Evolutionary conservation across 2,888 invertebrate species (phyloP).

Genomic region (Elaeidobius kamerunicus): DNA sequence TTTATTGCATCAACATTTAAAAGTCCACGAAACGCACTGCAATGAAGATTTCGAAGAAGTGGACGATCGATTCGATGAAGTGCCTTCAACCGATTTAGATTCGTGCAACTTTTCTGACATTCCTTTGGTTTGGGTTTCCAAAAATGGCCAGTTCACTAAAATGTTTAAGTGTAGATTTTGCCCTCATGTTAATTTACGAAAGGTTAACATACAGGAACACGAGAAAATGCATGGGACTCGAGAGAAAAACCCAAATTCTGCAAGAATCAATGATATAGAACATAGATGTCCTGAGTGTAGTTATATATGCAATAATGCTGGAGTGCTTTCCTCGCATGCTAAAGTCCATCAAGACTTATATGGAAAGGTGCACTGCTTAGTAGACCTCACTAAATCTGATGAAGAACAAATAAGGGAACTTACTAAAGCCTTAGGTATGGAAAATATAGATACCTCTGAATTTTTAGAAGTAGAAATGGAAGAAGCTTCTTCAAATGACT

Average conservation of each 20-base stretch:
- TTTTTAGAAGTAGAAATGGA: constrained; percentile 34
- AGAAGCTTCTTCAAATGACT: constrained; percentile 39
- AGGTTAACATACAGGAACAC: constrained; percentile 78
- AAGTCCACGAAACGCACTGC: constrained; percentile 73
- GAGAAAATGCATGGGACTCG: constrained; percentile 71
- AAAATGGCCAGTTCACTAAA: constrained; percentile 69
- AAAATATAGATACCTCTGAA: constrained; percentile 26
- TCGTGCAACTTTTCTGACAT: constrained; percentile 58
- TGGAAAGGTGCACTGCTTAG: constrained; percentile 69
- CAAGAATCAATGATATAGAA: constrained; percentile 52
- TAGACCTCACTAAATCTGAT: constrained; percentile 62
- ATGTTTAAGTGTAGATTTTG: constrained; percentile 84
- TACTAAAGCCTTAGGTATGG: constrained; percentile 36
- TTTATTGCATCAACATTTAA: constrained; percentile 78
- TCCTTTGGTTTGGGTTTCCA: constrained; percentile 73
- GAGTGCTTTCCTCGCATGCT: constrained; percentile 66
- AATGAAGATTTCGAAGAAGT: constrained; percentile 40
- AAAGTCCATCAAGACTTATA: constrained; percentile 72
- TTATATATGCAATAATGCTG: constrained; percentile 72
- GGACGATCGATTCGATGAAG: constrained; percentile 45
- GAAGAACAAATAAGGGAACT: constrained; percentile 62
- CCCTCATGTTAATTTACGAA: constrained; percentile 78
- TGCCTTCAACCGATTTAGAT: constrained; percentile 42
- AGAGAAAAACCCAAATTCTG: constrained; percentile 41
- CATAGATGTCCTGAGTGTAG: constrained; percentile 75